A percentile compares a stretch with the other conserved stretches of the same genome.
These are phyloP conservation scores for Psix sp. DNA, from an alignment of 1,140 invertebrate species.

Conservation along the genomic window DNA sequence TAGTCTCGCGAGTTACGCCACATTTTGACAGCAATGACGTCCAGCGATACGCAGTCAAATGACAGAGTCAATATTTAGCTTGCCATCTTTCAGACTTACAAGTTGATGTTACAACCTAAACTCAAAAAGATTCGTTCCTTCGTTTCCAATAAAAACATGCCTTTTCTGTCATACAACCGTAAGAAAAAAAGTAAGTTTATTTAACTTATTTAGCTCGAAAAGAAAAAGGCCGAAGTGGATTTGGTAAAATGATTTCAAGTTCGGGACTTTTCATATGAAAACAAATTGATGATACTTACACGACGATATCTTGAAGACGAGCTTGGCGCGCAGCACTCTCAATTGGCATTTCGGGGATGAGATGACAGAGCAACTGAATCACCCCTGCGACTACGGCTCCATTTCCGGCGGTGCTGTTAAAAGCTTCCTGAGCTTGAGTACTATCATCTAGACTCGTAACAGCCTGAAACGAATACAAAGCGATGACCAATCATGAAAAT, in stretches of 20 bases:
- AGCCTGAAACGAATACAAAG: conserved; percentile 63
- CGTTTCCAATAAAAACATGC: not conserved
- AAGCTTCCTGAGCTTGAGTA: conserved; percentile 67
- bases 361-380: conserved; percentile 72
- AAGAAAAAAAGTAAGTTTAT: too few relatives aligned
- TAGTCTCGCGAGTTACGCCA: conserved; percentile 50
- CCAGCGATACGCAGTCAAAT: conserved; percentile 30
- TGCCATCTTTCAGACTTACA: conserved; percentile 18
- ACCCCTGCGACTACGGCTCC: conserved; percentile 67
- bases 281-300: conserved; percentile 64
- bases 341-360: conserved; percentile 71
- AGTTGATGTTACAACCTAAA: conserved; percentile 25
- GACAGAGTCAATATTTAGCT: conserved; percentile 39
- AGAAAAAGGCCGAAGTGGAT: too few relatives aligned
- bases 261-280: too few relatives aligned
- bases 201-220: too few relatives aligned
- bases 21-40: conserved; percentile 47
- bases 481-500: conserved; percentile 23
- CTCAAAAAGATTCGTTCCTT: conserved; percentile 1
- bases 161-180: too few relatives aligned
- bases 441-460: conserved; percentile 70
- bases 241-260: too few relatives aligned
- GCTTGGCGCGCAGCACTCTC: conserved; percentile 68
- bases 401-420: conserved; percentile 68
- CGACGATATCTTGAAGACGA: conserved; percentile 72